Base-by-base conservation (phyloP, 2,113 vertebrate genomes). In the Triplophysa dalaica region DNA sequence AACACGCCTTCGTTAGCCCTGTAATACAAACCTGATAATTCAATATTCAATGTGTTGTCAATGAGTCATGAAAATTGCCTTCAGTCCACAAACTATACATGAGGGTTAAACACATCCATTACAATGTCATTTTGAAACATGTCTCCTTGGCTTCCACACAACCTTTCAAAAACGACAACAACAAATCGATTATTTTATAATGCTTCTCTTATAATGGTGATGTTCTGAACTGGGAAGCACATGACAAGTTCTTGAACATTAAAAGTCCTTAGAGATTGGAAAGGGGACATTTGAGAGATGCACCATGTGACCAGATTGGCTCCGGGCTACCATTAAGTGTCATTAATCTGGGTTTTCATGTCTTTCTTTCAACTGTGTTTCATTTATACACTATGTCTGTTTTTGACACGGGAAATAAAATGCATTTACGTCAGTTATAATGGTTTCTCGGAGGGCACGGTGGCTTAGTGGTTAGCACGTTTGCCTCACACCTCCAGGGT, bases 151-250 rank as follows among this genome's bases (percentile, higher is more conserved):
- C 16, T 64, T 38, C 21, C 66, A 8, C 69, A 72, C 52, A 72
- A 38, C n/a, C 21, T 8, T 60, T 52, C 19, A 12, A 56, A 14
- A 33, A 70, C 19, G 16, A 50, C 41, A 17, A 80, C 16, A 82
- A 73, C 63, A 83, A 83, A 67, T 65, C 19, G 70, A 22, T 73
- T 78, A 65, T 11, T 80, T 74, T 63, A 80, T 70, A 73, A 80
- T n/a, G 7, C 16, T 66, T 75, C 22, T 38, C 14, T 24, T 45
- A 38, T 70, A 65, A 29, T 6, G 21, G 24, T 26, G 45, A 12
- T 45, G 45, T 17, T 48, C 66, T 67, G 64, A 65, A 52, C 38
- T 62, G 56, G 56, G n/a, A 63, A 38, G 78, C 67, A 80, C 74
- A 82, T 82, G 81, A 75, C 61, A 26, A 4, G 12, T 61, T 21